Base-by-base conservation (phyloP, 2,888 invertebrate genomes). In the Rapana venosa region DNA sequence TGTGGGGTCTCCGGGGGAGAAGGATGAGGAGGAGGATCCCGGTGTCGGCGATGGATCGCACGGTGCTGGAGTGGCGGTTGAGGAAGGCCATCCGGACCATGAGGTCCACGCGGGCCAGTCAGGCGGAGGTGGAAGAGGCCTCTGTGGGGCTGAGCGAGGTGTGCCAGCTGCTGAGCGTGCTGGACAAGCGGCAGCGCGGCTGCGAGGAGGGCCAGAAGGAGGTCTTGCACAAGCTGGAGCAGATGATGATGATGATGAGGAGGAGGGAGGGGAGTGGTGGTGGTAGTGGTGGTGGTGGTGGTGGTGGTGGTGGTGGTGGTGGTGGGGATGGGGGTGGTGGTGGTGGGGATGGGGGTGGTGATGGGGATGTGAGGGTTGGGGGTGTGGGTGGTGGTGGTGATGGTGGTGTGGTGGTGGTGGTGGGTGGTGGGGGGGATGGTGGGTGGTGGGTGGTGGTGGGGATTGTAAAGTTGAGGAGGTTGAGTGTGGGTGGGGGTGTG, bases 71-170 rank as follows among this genome's bases (percentile, higher is more conserved):
- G 15, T 91, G 93, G 91, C 90, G 90, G 84, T 81, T 92, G 32
- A 90, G 91, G 35, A 90, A 92, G 11, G 91, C 93, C 13, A 91
- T 94, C 47, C 91, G 94, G 22, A 91, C 93, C 35, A 92, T 94
- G 89, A 91, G 92, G 61, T 86, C 91, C 1, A 93, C 94, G 0
- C 92, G 92, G 5, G 92, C 91, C 0, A 92, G 93, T 20, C 93
- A 93, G 88, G 92, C 92, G 0, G 92, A 93, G 70, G 90, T 94
- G 30, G 94, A 92, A 70, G 95, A 94, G 70, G 93, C 93, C 15
- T 93, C 94, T 8, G 93, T 95, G 13, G 94, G 95, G 4, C 90
- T 95, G 58, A 91, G 94, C 4, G 95, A 95, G 90, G 92, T 95
- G 47, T 93, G 94, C 30, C 93, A 94, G 47, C 74, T 91, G 0